phyloP scores from a whole-genome alignment of 1,140 invertebrate species.

The Acromyrmex heyeri region DNA sequence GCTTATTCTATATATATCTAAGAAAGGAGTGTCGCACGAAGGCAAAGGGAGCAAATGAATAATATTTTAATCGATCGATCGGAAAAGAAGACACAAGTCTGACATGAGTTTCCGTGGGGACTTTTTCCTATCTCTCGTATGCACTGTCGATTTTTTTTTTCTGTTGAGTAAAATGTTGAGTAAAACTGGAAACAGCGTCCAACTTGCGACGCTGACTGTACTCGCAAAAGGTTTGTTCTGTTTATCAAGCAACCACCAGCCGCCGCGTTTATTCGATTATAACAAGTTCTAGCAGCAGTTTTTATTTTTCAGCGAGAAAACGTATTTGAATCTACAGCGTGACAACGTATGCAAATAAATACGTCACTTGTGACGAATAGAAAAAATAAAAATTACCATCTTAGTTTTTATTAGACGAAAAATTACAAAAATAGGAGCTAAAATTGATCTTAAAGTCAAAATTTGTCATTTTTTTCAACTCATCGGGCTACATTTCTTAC shows the following conservation, averaged over 20 bases:
- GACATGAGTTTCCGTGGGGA: background rate
- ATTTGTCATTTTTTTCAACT: no score
- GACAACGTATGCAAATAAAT: conserved; percentile 32
- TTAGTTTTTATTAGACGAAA: background rate
- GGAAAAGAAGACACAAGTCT: background rate
- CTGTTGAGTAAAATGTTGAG: background rate
- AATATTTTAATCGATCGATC: conserved; percentile 52
- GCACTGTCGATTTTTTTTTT: conserved; percentile 21
- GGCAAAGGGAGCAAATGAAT: conserved; percentile 40
- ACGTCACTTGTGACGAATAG: background rate
- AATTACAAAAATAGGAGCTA: background rate
- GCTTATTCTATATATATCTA: conserved; percentile 47
- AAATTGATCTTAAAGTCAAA: no score
- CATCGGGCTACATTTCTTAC: no score
- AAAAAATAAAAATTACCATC: background rate
- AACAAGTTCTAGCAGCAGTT: conserved; percentile 23
- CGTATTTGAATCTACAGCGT: conserved; percentile 11
- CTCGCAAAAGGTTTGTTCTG: conserved; percentile 19
- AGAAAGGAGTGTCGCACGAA: conserved; percentile 50
- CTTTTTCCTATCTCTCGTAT: conserved; percentile 34
- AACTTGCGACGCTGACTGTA: conserved; percentile 13
- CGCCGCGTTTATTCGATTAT: conserved; percentile 21
- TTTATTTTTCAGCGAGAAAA: conserved; percentile 31
- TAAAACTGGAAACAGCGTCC: conserved; percentile 16
- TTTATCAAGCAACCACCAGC: conserved; percentile 3